A percentile compares a stretch with the other conserved stretches of the same genome.
Evolutionary conservation across 2,888 invertebrate species (phyloP).

Genomic region (Tetrapedia diversipes): DNA sequence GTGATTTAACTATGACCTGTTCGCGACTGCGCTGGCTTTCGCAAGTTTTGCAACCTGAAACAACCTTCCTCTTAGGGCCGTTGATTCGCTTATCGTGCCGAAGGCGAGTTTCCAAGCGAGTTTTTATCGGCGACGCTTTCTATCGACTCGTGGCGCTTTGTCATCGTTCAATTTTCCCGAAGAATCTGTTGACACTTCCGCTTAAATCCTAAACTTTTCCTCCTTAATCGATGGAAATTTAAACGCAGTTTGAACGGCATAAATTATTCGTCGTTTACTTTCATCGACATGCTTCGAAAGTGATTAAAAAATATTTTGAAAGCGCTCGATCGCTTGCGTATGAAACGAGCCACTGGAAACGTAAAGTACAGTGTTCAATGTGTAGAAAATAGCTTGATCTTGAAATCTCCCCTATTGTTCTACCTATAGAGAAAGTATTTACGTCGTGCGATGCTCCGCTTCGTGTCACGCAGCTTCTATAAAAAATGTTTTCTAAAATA

Average conservation of each 20-base stretch:
- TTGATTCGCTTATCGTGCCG: slow-evolving; percentile 49
- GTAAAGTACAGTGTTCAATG: no score
- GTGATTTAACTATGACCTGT: neutral
- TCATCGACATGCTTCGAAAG: no score
- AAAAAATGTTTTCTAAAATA: no score
- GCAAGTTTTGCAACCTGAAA: slow-evolving; percentile 33
- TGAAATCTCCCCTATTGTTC: no score
- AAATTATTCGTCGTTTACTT: neutral
- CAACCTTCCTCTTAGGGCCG: slow-evolving; percentile 9
- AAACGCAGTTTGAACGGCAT: slow-evolving; percentile 12
- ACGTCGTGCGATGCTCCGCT: no score
- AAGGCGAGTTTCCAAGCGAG: slow-evolving; percentile 40
- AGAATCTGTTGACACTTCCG: slow-evolving; percentile 39
- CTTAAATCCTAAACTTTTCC: slow-evolving; percentile 28
- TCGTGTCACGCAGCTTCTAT: no score
- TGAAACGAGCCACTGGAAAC: no score
- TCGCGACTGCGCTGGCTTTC: slow-evolving; percentile 4
- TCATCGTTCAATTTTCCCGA: slow-evolving; percentile 34
- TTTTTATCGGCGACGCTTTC: slow-evolving; percentile 54
- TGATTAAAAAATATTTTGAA: no score
- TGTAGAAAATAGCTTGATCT: no score
- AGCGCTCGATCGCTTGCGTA: no score
- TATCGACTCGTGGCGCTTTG: slow-evolving; percentile 32
- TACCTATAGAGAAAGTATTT: no score
- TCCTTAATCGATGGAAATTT: slow-evolving; percentile 30